A percentile compares a stretch with the other conserved stretches of the same genome.
These are phyloP conservation scores for Neotragus moschatus DNA, from an alignment of 2,113 vertebrate species.

Conservation along the genomic window DNA sequence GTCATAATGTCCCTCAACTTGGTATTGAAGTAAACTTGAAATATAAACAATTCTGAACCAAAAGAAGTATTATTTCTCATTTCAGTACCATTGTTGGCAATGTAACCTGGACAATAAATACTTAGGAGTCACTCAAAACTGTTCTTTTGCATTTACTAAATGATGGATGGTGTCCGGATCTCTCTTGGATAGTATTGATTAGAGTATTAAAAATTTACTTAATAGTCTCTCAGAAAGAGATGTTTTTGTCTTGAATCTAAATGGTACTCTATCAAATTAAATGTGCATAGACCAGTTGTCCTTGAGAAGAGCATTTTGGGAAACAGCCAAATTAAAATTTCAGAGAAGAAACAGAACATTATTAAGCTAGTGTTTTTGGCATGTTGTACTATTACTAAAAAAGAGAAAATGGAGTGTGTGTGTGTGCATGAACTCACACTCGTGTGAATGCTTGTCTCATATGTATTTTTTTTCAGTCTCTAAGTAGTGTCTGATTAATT, in stretches of 20 bases:
- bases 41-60: background rate
- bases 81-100: background rate
- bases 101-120: background rate
- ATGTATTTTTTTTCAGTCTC: background rate
- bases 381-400: background rate
- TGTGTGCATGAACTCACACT: background rate
- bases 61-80: background rate
- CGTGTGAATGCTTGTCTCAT: accelerated
- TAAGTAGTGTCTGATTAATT: background rate
- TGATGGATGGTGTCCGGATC: background rate
- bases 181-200: constrained; percentile 11
- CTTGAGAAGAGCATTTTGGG: background rate
- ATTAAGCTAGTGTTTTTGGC: background rate
- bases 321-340: background rate
- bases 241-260: background rate
- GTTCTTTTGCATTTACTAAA: background rate
- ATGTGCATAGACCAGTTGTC: background rate
- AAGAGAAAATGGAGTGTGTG: background rate
- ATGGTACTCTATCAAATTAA: background rate
- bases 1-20: background rate
- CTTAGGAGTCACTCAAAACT: background rate
- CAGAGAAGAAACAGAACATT: background rate
- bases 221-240: background rate
- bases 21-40: background rate
- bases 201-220: background rate